Percentiles rank a stretch among this genome's conserved stretches.
Conservation (phyloP, 2,113 vertebrate species). For the Telmatochromis sp. region DNA sequence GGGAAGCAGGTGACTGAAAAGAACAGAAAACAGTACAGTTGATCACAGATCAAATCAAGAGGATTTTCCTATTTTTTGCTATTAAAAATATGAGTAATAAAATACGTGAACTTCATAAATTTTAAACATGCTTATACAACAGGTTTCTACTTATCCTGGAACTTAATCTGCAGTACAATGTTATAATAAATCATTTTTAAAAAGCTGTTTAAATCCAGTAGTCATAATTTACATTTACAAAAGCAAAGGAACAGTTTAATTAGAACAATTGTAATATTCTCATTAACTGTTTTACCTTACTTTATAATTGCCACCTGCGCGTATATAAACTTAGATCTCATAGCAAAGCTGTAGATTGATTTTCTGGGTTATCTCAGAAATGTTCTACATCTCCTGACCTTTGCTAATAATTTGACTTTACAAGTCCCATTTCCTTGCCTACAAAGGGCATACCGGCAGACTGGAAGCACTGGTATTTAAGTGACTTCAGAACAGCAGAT, state of each 20-base stretch:
- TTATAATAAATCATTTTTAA: background rate
- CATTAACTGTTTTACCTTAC: background rate
- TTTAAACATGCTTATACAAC: background rate
- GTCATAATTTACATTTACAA: background rate
- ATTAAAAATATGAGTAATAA: background rate
- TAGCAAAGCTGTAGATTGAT: slow-evolving; percentile 35
- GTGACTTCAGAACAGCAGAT: slow-evolving; percentile 72
- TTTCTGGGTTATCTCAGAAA: slow-evolving; percentile 58
- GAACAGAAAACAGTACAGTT: background rate
- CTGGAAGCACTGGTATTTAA: slow-evolving; percentile 84
- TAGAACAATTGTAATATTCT: background rate
- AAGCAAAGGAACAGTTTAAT: background rate
- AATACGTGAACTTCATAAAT: background rate
- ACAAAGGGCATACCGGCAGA: slow-evolving; percentile 77
- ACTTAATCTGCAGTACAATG: background rate
- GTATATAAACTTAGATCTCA: background rate
- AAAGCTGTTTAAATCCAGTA: background rate
- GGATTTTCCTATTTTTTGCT: background rate
- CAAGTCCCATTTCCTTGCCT: slow-evolving; percentile 75
- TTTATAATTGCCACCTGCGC: background rate
- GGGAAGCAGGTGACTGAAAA: background rate
- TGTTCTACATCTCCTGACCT: slow-evolving; percentile 82
- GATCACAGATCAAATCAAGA: background rate
- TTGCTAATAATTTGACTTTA: slow-evolving; percentile 90
- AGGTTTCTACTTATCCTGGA: background rate